Base-by-base conservation (phyloP, 2,888 invertebrate species). In the Nomada lathburiana region DNA sequence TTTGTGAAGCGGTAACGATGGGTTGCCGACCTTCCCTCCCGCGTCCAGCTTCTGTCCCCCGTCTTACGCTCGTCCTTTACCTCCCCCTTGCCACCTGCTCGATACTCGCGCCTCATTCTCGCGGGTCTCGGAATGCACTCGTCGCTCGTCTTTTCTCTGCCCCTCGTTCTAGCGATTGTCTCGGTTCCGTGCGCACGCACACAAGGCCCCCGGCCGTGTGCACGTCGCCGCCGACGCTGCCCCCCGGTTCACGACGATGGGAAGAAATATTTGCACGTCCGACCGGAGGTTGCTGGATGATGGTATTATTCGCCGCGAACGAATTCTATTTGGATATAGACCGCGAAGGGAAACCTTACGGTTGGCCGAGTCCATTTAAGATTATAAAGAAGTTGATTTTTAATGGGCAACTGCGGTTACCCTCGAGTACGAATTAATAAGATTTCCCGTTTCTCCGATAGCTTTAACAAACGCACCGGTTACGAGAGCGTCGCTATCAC, bases 81-180 rank as follows among this genome's bases (percentile, higher is more conserved):
- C 76, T 78, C 71, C 76, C 83, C 80, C 80, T 77, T 80, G 77
- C 84, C 84, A 84, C 84, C 84, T 84, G 84, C 84, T 76, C 81
- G 78, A 76, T 76, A 77, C 84, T 85, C 84, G 76, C 86, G 83
- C 83, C 86, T 85, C 85, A 86, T 86, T 85, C 85, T 85, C 86
- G 78, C 86, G 83, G 78, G 78, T 86, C 83, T 72, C 76, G 85
- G 86, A 86, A 86, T 86, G 81, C 83, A 75, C 83, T 75, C 73
- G 76, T 83, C 73, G 65, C 80, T 86, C 76, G 74, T 80, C 76
- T 82, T 77, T 76, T 75, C 74, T 76, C 80, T 83, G 83, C 72
- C 81, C 72, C 75, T 73, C 82, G 67, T 79, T 84, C 77, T 78
- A 63, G 57, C 74, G 80, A 81, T 80, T 85, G 85, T 83, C 83